Evolutionary conservation across 2,888 invertebrate genomes (phyloP), one percentile per base, ranked within the genome.

Genomic region (Scelioninae gen. 1): DNA sequence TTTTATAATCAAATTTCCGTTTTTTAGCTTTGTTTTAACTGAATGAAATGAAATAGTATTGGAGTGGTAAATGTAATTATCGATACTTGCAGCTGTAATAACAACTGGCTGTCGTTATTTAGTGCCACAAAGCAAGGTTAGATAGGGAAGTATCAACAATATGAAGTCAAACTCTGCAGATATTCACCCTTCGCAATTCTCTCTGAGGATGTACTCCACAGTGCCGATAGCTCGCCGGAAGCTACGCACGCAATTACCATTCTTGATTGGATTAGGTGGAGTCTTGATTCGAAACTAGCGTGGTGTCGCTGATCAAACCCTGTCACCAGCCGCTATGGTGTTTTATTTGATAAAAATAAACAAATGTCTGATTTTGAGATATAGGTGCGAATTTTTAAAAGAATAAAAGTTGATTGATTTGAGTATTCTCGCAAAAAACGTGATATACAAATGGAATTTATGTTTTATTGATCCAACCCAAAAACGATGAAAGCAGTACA

Each of bases 161-260:
- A 74, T 68, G 53, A 68, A 79, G 79, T 71, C 77, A 71, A 83
- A 83, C 76, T 83, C 75, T 15, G 62, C 60, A 75, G 77, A 75
- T 79, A 79, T 79, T 69, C 82, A 87, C 86, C 89, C 88, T 84
- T 85, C 65, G 65, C 65, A 76, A 82, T 79, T 80, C 68, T 74
- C 55, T 65, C 47, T 13, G 32, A 76, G 76, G 76, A 78, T 77
- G 78, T 82, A 75, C 77, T 51, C 79, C 66, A 53, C 65, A 77
- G 38, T 11, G 63, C 65, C 84, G 68, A 65, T 75, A 69, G 83
- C 86, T 88, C 85, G 86, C 90, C 87, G 85, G 86, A 86, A 89
- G 90, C 91, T 89, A 90, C 89, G 89, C 89, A 89, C 88, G 90
- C 89, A 90, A 91, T 91, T 90, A 90, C 90, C 89, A 90, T 90